Base-by-base conservation (phyloP, 2,113 vertebrate species). In the Gopherus flavomarginatus region DNA sequence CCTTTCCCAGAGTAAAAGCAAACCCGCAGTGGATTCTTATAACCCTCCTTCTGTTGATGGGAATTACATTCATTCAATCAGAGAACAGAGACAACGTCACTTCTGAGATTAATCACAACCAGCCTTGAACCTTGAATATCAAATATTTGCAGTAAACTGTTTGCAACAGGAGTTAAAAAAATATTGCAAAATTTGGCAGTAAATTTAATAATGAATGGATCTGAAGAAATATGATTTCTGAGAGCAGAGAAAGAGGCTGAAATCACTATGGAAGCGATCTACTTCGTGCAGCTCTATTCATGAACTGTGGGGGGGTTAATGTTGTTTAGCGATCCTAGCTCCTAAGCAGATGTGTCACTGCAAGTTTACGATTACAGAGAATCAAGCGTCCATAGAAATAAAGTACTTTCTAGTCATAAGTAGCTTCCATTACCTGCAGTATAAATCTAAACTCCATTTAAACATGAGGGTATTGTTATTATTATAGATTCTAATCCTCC, bases 401-500 rank as follows among this genome's bases (percentile, higher is more conserved):
- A 59, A 93, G 78, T 95, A 87, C 95, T 93, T 97, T 96, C 80
- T 86, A 87, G 85, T 72, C 94, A 78, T 56, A 88, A 95, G 83
- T 85, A 96, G 91, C 79, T 96, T 75, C 75, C 75, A 27, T 93
- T 85, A 93, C 89, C 19, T 83, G 80, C 81, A n/a, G 49, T 91
- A 79, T 90, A 97, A 97, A 97, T 94, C 87, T 88, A 84, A 85
- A 69, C 80, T 89, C 91, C 83, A 91, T 94, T 93, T 94, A 87
- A 97, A 94, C 6, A 65, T 95, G 2, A 95, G 82, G 31, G 24
- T 95, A 97, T 96, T 95, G 44, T 96, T 95, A 31, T 44, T 88
- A n/a, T n/a, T 59, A 5, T 38, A 95, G 85, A 94, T 92, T 83
- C 88, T 97, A 96, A 98, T 94, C 86, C 95, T 96, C 54, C 21